Conservation (phyloP, 2,797 vertebrate genomes). For the Siniperca obscura region DNA sequence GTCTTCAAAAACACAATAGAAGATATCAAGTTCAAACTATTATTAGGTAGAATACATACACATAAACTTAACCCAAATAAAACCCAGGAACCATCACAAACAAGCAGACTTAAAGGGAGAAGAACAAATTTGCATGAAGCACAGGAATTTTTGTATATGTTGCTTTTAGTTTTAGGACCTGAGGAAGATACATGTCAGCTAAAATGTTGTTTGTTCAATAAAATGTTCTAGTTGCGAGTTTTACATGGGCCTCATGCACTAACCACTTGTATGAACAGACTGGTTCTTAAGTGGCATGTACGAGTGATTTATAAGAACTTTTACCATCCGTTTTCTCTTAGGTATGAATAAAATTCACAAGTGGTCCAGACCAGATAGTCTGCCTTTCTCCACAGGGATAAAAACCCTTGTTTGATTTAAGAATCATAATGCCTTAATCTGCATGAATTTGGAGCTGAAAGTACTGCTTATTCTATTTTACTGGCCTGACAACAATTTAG, state of each 20-base stretch:
- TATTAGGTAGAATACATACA: not conserved
- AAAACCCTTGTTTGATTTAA: not conserved
- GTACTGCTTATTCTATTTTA: not conserved
- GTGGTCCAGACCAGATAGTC: not conserved
- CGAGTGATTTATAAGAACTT: not conserved
- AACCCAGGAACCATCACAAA: not conserved
- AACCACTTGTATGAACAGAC: not conserved
- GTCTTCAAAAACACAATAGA: not conserved
- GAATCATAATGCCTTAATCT: not conserved
- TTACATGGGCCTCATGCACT: not conserved
- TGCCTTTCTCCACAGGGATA: not conserved
- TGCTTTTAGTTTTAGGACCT: not conserved
- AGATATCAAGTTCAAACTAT: not conserved
- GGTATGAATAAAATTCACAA: not conserved
- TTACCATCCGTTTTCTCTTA: not conserved
- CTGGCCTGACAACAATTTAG: not conserved
- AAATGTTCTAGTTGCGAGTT: not conserved
- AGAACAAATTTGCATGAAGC: not conserved
- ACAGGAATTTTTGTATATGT: not conserved
- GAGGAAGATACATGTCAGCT: not conserved
- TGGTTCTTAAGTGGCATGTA: not conserved
- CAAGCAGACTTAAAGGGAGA: not conserved
- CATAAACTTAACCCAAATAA: not conserved
- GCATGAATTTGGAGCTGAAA: not conserved
- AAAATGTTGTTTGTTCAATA: not conserved